Evolutionary conservation across 2,888 invertebrate species (phyloP).

Genomic region (Palloptera scutellata): DNA sequence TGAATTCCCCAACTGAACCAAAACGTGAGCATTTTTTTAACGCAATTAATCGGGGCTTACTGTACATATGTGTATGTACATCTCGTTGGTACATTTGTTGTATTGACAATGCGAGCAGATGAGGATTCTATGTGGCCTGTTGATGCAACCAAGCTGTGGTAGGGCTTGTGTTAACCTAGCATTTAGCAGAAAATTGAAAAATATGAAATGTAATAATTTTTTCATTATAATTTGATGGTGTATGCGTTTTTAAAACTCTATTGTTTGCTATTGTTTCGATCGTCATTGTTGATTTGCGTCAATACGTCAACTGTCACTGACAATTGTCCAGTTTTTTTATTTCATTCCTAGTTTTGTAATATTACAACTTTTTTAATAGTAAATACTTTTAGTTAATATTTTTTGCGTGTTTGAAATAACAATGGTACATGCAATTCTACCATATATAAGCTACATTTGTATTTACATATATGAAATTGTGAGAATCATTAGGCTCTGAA

Average conservation of each 20-base stretch:
- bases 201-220: slow-evolving; percentile 40
- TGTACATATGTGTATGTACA: not conserved
- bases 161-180: slow-evolving; percentile 28
- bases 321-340: slow-evolving; percentile 10
- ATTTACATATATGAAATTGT: no score
- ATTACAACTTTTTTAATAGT: not conserved
- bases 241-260: slow-evolving; percentile 10
- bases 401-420: no score
- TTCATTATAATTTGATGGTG: slow-evolving; percentile 22
- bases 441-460: no score
- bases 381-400: no score
- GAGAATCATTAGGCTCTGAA: no score
- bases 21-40: no score
- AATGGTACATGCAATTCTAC: no score
- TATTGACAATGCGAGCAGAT: slow-evolving; percentile 23
- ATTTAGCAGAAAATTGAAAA: slow-evolving; percentile 45
- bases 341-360: not conserved
- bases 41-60: slow-evolving; percentile 22
- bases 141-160: no score
- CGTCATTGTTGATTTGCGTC: slow-evolving; percentile 15
- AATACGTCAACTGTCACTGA: not conserved
- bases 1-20: no score
- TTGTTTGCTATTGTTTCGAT: slow-evolving; percentile 3
- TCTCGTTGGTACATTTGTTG: not conserved
- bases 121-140: not conserved